phyloP scores from a whole-genome alignment of 2,888 invertebrate genomes.

The Sinhomidia bicolor region DNA sequence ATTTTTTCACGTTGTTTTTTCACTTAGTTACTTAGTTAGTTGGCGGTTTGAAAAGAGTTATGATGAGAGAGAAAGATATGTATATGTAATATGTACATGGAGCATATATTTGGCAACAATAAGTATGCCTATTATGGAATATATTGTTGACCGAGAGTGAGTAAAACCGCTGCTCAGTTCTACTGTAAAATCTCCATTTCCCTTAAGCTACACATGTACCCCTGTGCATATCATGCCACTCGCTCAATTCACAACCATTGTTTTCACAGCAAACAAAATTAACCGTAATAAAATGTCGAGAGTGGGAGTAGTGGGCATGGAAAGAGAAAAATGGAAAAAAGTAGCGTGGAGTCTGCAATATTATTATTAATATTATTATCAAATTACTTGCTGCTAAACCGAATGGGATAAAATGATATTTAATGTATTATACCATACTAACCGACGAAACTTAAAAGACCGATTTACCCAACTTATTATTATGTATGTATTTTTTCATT shows the following conservation, averaged over 20 bases:
- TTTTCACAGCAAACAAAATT: conserved; percentile 88
- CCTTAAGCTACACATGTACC: conserved; percentile 66
- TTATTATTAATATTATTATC: conserved; percentile 17
- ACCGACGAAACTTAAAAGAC: not conserved
- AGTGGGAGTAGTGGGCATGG: conserved; percentile 7
- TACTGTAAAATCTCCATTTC: conserved; percentile 60
- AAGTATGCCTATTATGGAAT: too few relatives aligned
- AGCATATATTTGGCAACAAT: not conserved
- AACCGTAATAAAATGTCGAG: conserved; percentile 82
- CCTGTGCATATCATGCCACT: conserved; percentile 53
- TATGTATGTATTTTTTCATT: not conserved
- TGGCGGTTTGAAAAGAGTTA: conserved; percentile 5
- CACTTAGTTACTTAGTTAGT: conserved; percentile 24
- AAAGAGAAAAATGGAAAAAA: conserved; percentile 42
- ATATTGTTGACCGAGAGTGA: too few relatives aligned
- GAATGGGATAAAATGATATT: not conserved
- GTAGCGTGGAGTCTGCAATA: not conserved
- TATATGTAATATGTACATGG: conserved; percentile 5
- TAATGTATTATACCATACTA: not conserved
- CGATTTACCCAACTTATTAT: not conserved
- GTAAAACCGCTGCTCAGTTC: not conserved
- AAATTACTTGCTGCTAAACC: too few relatives aligned
- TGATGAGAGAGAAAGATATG: not conserved
- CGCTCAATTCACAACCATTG: conserved; percentile 81
- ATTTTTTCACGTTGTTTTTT: conserved; percentile 62